Conservation (phyloP, 2,888 invertebrate species). For the Catotricha subobsoleta region DNA sequence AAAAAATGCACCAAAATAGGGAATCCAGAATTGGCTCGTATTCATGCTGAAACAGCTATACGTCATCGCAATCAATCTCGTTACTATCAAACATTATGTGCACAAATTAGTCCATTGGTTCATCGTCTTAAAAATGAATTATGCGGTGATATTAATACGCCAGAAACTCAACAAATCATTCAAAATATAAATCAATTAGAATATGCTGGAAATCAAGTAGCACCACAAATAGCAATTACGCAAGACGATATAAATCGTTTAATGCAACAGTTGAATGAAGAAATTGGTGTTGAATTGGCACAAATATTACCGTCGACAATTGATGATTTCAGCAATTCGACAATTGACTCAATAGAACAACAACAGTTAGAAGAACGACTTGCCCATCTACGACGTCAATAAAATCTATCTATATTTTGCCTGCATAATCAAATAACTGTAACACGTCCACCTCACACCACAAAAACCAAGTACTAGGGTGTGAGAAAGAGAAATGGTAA, state of each 20-base stretch:
- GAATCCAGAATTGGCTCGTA: background rate
- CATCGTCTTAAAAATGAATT: background rate
- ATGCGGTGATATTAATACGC: background rate
- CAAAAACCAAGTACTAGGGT: no score
- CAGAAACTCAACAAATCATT: background rate
- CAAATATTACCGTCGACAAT: no score
- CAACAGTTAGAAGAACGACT: constrained; percentile 3
- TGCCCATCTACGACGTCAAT: background rate
- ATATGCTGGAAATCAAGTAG: background rate
- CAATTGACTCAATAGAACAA: no score
- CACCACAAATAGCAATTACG: no score
- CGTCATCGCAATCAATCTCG: constrained; percentile 1
- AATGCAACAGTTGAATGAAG: background rate
- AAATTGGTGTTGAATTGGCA: no score
- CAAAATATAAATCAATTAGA: background rate
- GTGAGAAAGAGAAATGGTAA: no score
- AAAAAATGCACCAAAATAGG: background rate
- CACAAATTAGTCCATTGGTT: background rate
- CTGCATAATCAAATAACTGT: no score
- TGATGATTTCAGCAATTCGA: no score
- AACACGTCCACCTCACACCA: no score
- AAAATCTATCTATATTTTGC: no score
- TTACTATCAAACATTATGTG: background rate
- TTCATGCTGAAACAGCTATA: background rate
- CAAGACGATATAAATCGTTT: background rate